A percentile compares a stretch with the other conserved stretches of the same genome.
These are phyloP conservation scores for Tryphoninae sp. DNA, from an alignment of 2,888 invertebrate species.

Conservation along the genomic window DNA sequence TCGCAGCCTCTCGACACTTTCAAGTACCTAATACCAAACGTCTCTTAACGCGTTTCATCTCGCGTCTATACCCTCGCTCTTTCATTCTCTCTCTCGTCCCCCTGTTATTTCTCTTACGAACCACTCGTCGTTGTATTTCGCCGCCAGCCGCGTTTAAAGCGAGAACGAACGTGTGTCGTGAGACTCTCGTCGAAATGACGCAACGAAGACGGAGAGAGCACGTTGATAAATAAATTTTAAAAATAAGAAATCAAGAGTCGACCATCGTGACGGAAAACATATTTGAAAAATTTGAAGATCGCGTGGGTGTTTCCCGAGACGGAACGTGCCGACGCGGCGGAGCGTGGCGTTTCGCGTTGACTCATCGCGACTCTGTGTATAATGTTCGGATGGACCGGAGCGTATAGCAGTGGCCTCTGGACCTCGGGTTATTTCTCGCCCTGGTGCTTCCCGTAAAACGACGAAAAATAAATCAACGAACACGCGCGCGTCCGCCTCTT, in stretches of 20 bases:
- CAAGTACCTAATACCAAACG: constrained; percentile 52
- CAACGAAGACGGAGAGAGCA: background rate
- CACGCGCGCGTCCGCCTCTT: constrained; percentile 8
- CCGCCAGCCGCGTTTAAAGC: constrained; percentile 30
- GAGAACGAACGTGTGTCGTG: constrained; percentile 5
- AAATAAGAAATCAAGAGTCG: background rate
- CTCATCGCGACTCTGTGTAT: constrained; percentile 9
- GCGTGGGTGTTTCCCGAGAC: constrained; percentile 24
- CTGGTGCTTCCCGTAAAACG: constrained; percentile 47
- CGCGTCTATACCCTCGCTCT: constrained; percentile 23
- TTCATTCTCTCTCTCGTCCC: background rate
- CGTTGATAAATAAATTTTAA: background rate
- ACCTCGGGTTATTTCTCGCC: constrained; percentile 37
- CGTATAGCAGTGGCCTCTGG: too few species aligned
- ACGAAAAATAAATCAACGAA: constrained; percentile 53
- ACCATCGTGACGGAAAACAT: background rate
- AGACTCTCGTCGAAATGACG: background rate
- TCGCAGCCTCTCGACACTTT: constrained; percentile 58
- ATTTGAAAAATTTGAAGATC: background rate
- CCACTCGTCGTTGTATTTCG: constrained; percentile 9
- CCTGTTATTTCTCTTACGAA: background rate
- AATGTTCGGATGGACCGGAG: background rate
- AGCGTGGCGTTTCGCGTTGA: constrained; percentile 47
- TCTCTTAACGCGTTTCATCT: constrained; percentile 46
- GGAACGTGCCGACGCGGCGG: constrained; percentile 5